A percentile compares a stretch with the other conserved stretches of the same genome.
Evolutionary conservation across 2,888 invertebrate genomes (phyloP).

Genomic region (Folsomia manolachei): DNA sequence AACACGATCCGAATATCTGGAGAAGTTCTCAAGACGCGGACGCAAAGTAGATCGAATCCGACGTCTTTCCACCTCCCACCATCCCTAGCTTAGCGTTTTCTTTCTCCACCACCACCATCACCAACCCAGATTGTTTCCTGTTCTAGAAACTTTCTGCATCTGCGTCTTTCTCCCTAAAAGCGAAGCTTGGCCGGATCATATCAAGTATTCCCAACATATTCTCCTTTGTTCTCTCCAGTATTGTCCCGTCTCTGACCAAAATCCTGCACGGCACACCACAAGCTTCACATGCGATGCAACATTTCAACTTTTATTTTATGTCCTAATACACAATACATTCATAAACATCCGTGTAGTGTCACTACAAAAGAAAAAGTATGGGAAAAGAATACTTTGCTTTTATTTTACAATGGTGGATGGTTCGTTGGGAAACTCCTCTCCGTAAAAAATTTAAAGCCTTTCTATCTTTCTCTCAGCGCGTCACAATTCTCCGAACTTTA

Average conservation of each 20-base stretch:
- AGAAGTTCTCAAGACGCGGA: not conserved
- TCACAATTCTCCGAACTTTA: not conserved
- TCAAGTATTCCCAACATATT: not conserved
- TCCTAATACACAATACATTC: no score
- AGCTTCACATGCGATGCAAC: not conserved
- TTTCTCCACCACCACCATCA: not conserved
- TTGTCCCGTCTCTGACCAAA: not conserved
- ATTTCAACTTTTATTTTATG: no score
- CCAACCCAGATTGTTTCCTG: not conserved
- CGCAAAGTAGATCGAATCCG: not conserved
- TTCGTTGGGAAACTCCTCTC: not conserved
- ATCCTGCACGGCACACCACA: not conserved
- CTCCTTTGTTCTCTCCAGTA: not conserved
- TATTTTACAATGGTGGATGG: not conserved
- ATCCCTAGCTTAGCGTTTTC: no score
- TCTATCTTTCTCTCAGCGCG: not conserved
- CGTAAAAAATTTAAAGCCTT: conserved; percentile 13
- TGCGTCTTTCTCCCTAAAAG: no score
- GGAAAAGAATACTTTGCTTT: not conserved
- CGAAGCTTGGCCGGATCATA: no score
- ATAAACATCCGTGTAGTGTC: no score
- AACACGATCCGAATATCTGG: not conserved
- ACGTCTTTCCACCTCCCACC: not conserved
- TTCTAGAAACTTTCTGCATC: not conserved
- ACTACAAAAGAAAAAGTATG: no score